phyloP scores from a whole-genome alignment of 2,113 vertebrate species.

The Sceloporus tristichus region DNA sequence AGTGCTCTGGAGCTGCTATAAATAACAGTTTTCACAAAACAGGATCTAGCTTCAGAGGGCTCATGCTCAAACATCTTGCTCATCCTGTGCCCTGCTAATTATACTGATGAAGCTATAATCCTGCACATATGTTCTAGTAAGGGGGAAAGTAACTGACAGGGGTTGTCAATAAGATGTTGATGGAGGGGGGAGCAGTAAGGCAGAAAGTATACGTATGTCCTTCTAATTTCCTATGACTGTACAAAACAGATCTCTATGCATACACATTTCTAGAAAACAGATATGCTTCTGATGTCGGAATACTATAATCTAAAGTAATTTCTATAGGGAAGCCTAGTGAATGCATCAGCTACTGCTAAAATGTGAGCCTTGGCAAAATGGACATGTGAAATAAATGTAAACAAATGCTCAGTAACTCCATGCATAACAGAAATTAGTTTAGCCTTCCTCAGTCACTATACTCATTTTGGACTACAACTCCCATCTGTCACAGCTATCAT shows the following conservation, averaged over 20 bases:
- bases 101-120: not conserved
- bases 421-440: not conserved
- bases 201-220: not conserved
- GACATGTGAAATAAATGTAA: accelerated
- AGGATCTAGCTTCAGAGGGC: not conserved
- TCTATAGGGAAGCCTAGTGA: not conserved
- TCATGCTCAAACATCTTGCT: not conserved
- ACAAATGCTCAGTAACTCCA: not conserved
- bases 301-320: not conserved
- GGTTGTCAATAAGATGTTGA: not conserved
- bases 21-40: not conserved
- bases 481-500: not conserved
- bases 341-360: not conserved
- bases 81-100: not conserved
- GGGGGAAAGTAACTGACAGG: not conserved
- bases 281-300: not conserved
- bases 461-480: not conserved
- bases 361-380: not conserved
- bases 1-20: not conserved
- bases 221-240: not conserved
- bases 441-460: not conserved
- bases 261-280: not conserved
- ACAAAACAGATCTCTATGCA: not conserved
- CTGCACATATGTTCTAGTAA: not conserved
- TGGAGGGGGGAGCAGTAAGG: not conserved